Evolutionary conservation across 1,140 invertebrate genomes (phyloP), one percentile per base, ranked within the genome.

Genomic region (Drosophila ambigua): DNA sequence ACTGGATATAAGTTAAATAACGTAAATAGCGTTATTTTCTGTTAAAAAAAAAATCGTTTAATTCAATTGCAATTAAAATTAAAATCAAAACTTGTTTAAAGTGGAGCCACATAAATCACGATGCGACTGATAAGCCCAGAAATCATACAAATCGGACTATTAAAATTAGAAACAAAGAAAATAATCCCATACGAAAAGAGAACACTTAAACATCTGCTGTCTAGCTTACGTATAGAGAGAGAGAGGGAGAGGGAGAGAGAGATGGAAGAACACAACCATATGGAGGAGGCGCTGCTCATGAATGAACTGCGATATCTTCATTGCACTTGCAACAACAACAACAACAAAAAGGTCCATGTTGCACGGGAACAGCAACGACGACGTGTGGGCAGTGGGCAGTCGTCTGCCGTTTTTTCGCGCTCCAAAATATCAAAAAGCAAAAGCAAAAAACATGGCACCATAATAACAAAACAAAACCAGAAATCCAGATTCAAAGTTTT

Each of bases 341-440:
- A 24, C 20, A 64, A 64, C 41, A 64, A 44, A 20, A 67, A 31
- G 5, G 15, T 16, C 31, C 51, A 53, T 53, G 51, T 20, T 53
- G 35, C 35, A 39, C 35, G 11, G 11, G 4, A 11, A 1, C 53
- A 50, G 48, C 64, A 64, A 52, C 68, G 53, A 66, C 59, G 54
- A 79, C 72, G 77, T 85, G 77, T 85, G 82, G 81, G 81, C 81
- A 85, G 81, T 87, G 82, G 81, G 81, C 81, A 85, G 81, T 87
- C 74, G 82, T 78, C 81, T 85, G 81, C 81, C 59, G 81, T 87
- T 85, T 81, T 81, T 87, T 57, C 77, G 77, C 77, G 81, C 61
- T 66, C 59, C 62, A n/a, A 83, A 65, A 35, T 58, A 57, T 57
- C 7, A 8, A 58, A 48, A 45, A 26, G 39, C 20, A 51, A 48